phyloP scores from a whole-genome alignment of 1,140 invertebrate species.

The Aporrectodea caliginosa region DNA sequence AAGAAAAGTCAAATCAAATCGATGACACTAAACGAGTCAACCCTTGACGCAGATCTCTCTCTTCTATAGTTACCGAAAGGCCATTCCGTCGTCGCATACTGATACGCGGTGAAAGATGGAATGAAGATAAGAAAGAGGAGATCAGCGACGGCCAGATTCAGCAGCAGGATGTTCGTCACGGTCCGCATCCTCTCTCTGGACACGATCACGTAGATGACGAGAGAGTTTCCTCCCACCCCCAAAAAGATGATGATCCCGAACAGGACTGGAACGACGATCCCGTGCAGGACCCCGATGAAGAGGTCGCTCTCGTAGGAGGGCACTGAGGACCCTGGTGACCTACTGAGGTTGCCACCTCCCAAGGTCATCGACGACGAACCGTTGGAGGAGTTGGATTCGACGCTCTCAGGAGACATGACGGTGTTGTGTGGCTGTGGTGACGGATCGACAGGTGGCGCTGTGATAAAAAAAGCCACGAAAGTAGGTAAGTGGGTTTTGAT shows the following conservation, averaged over 20 bases:
- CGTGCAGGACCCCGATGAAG: slow-evolving; percentile 10
- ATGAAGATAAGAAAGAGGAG: slow-evolving; percentile 53
- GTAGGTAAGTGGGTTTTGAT: no score
- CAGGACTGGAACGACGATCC: not conserved
- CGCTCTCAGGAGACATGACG: no score
- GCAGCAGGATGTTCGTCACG: slow-evolving; percentile 68
- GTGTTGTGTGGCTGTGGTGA: no score
- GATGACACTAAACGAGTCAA: no score
- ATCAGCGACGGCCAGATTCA: slow-evolving; percentile 70
- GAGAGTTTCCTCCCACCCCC: slow-evolving; percentile 43
- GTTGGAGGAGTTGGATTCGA: no score
- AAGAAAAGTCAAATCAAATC: no score
- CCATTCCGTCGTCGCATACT: slow-evolving; percentile 26
- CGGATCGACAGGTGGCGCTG: no score
- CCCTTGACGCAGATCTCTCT: no score
- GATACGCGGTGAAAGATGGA: slow-evolving; percentile 32
- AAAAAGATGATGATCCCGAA: slow-evolving; percentile 28
- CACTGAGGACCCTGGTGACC: no score
- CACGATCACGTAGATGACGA: slow-evolving; percentile 59
- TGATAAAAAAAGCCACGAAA: no score
- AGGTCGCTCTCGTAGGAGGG: not conserved
- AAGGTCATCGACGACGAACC: no score
- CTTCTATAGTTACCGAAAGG: slow-evolving; percentile 27
- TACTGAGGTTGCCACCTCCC: no score
- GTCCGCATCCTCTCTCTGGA: slow-evolving; percentile 57